Percentiles rank a stretch among this genome's conserved stretches.
phyloP scores from a whole-genome alignment of 2,113 vertebrate species.

The Corynorhinus townsendii region DNA sequence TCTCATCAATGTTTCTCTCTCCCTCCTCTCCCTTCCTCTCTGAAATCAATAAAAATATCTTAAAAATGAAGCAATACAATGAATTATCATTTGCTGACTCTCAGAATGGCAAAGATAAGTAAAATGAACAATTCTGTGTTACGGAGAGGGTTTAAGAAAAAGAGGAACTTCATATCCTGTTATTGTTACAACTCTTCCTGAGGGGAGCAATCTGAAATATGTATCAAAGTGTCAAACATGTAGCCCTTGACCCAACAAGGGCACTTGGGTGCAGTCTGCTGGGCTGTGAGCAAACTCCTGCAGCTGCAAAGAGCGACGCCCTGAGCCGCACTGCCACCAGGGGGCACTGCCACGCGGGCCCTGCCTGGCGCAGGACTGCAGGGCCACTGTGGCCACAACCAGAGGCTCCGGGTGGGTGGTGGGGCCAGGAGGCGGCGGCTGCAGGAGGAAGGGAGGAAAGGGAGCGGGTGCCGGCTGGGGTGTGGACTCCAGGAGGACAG shows the following conservation, averaged over 20 bases:
- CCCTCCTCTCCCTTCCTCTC: too few relatives aligned
- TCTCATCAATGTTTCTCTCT: too few relatives aligned
- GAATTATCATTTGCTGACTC: background rate
- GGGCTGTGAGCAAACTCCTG: background rate
- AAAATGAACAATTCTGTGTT: background rate
- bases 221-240: background rate
- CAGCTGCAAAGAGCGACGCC: background rate
- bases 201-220: background rate
- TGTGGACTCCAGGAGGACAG: background rate
- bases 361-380: background rate
- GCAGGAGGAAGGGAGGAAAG: background rate
- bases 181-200: background rate
- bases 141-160: background rate
- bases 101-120: background rate
- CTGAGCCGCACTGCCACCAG: background rate
- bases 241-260: background rate
- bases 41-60: background rate
- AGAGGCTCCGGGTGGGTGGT: rapidly evolving
- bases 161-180: background rate
- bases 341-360: background rate
- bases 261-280: background rate
- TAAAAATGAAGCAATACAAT: background rate
- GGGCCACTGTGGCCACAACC: background rate
- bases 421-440: rapidly evolving
- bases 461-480: too few relatives aligned